Conservation (phyloP, 1,140 invertebrate species). For the Ridgeia piscesae region DNA sequence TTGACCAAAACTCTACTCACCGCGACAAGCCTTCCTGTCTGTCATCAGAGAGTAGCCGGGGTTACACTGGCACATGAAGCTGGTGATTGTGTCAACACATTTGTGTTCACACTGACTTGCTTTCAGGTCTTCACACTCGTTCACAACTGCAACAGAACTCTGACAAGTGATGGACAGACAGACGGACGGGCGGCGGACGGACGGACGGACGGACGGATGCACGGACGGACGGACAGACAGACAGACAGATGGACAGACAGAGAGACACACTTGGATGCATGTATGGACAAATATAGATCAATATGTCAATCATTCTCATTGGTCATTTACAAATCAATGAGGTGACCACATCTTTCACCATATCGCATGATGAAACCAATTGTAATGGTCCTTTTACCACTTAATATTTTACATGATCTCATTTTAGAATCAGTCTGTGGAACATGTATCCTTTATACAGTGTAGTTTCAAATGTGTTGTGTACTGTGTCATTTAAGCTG, state of each 20-base stretch:
- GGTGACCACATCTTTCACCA: too few relatives aligned
- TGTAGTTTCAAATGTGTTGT: too few relatives aligned
- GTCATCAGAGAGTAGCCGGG: constrained; percentile 78
- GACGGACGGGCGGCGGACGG: neutral
- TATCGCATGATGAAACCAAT: too few relatives aligned
- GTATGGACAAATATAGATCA: too few relatives aligned
- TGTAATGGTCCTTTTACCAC: too few relatives aligned
- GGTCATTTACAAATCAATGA: too few relatives aligned
- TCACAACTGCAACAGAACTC: constrained; percentile 66
- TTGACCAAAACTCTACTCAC: constrained; percentile 30
- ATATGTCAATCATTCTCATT: too few relatives aligned
- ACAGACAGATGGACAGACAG: too few relatives aligned
- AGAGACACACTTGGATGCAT: too few relatives aligned
- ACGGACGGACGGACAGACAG: neutral
- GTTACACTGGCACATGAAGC: constrained; percentile 93
- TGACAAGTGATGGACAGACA: neutral
- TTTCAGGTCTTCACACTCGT: constrained; percentile 86
- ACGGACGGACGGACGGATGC: neutral
- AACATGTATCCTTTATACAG: too few relatives aligned
- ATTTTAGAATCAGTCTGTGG: too few relatives aligned
- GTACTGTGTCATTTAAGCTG: neutral
- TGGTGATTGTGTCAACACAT: constrained; percentile 88
- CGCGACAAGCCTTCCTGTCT: constrained; percentile 58
- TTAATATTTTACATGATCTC: too few relatives aligned
- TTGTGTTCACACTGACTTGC: constrained; percentile 93